Evolutionary conservation across 2,888 invertebrate genomes (phyloP).

Genomic region (Ethmia dodecea): DNA sequence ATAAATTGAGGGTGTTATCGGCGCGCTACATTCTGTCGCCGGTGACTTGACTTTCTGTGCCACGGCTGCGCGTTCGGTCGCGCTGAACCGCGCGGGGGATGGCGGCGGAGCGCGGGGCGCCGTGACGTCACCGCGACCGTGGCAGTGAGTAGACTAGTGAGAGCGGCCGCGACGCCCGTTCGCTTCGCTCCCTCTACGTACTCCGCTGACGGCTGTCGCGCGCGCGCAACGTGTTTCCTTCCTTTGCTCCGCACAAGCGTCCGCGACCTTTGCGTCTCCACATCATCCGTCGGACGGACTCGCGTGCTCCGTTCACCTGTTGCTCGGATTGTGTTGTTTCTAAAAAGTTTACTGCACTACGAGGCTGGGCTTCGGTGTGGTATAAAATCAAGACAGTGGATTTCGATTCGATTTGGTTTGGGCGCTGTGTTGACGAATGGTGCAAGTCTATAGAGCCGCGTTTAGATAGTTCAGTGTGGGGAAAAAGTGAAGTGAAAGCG

Average conservation of each 20-base stretch:
- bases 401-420: conserved; percentile 54
- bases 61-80: conserved; percentile 52
- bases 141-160: conserved; percentile 73
- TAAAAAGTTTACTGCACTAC: conserved; percentile 33
- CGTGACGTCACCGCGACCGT: conserved; percentile 76
- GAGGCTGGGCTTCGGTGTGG: conserved; percentile 37
- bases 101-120: conserved; percentile 36
- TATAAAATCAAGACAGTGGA: conserved; percentile 43
- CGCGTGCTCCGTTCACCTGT: conserved; percentile 52
- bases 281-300: conserved; percentile 40
- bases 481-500: conserved; percentile 72
- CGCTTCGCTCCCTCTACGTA: conserved; percentile 64
- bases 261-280: conserved; percentile 46
- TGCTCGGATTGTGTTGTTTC: conserved; percentile 59
- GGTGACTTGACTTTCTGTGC: conserved; percentile 70
- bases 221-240: conserved; percentile 54
- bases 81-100: conserved; percentile 22
- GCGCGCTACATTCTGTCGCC: conserved; percentile 66
- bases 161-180: conserved; percentile 63
- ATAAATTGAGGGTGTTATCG: conserved; percentile 70
- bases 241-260: conserved; percentile 41
- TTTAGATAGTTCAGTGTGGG: conserved; percentile 67
- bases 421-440: conserved; percentile 51
- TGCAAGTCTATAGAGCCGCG: conserved; percentile 59
- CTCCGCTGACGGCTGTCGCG: conserved; percentile 71